phyloP scores from a whole-genome alignment of 2,113 vertebrate species.

The Motacilla tschutschensis region DNA sequence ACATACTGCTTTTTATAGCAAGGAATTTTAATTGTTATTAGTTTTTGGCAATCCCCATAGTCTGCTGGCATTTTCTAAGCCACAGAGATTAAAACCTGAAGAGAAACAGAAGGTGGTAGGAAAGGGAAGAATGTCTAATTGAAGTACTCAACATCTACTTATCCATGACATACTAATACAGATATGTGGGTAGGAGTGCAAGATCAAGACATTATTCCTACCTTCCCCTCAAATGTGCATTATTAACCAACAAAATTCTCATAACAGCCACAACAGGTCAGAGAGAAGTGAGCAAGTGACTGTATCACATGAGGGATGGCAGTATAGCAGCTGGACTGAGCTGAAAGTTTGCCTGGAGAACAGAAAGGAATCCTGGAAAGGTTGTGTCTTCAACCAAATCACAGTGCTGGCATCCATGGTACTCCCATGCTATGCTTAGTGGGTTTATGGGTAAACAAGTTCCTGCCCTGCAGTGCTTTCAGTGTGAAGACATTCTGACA shows the following conservation, averaged over 20 bases:
- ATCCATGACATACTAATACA: background rate
- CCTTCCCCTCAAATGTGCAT: background rate
- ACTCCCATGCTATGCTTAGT: background rate
- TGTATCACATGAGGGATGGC: fast-evolving
- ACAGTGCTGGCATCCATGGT: background rate
- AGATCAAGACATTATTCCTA: background rate
- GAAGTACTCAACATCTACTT: background rate
- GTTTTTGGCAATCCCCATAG: conserved; percentile 40
- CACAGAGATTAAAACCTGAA: conserved; percentile 38
- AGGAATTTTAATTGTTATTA: conserved; percentile 51
- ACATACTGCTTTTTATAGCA: conserved; percentile 10
- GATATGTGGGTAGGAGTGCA: background rate
- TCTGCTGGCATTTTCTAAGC: conserved; percentile 35
- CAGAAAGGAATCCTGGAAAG: background rate
- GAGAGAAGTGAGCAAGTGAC: background rate
- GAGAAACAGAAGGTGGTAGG: conserved; percentile 27
- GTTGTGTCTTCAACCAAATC: background rate
- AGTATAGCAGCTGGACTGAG: background rate
- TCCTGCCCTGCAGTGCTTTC: background rate
- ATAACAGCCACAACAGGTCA: background rate
- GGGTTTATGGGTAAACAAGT: background rate
- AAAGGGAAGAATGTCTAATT: conserved; percentile 15
- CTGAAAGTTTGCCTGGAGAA: background rate
- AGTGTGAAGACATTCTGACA: background rate
- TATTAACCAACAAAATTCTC: background rate